Evolutionary conservation across 2,113 vertebrate genomes (phyloP).

Genomic region (Chloropsis hardwickii): DNA sequence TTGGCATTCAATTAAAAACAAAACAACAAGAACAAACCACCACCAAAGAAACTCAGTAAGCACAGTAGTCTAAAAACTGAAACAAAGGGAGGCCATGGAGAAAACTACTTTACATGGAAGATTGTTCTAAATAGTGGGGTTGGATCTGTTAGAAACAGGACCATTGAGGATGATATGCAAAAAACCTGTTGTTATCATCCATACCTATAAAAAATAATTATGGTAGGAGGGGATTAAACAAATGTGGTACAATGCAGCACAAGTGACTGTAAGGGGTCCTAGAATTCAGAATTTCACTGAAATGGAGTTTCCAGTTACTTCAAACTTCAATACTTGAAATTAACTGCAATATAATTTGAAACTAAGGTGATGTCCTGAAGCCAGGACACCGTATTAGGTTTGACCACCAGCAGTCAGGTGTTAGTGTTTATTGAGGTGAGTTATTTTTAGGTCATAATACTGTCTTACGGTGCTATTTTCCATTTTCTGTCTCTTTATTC

Average conservation of each 20-base stretch:
- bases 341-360: neutral
- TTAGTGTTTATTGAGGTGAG: neutral
- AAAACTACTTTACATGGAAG: neutral
- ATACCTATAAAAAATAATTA: neutral
- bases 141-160: neutral
- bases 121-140: neutral
- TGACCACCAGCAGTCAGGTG: neutral
- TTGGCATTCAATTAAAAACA: neutral
- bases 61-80: neutral
- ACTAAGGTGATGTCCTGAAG: neutral
- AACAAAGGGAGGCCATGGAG: neutral
- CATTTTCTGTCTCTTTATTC: neutral
- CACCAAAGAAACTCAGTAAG: neutral
- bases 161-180: neutral
- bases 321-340: neutral
- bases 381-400: accelerated
- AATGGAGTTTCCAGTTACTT: neutral
- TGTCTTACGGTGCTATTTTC: neutral
- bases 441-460: neutral
- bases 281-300: neutral
- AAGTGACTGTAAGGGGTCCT: neutral
- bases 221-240: neutral
- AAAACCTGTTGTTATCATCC: too few species aligned
- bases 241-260: neutral
- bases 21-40: neutral